A percentile compares a stretch with the other conserved stretches of the same genome.
These are phyloP conservation scores for Drosophila picticornis DNA, from an alignment of 2,888 invertebrate genomes.

Conservation along the genomic window DNA sequence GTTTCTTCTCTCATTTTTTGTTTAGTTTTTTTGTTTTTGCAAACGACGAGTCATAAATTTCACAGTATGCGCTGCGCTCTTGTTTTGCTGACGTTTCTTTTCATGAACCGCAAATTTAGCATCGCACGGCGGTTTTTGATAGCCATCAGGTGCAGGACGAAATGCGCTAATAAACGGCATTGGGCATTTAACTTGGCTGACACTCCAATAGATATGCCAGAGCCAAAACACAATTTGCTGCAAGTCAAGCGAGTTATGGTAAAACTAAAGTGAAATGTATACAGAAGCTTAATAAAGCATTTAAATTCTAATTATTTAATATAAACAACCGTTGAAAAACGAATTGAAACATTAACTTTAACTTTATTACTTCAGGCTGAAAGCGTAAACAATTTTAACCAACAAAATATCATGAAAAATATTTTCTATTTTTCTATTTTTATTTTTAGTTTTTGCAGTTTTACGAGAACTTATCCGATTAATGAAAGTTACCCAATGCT, in stretches of 20 bases:
- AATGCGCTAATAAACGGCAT: conserved; percentile 70
- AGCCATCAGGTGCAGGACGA: conserved; percentile 54
- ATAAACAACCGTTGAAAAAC: not conserved
- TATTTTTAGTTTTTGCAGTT: not conserved
- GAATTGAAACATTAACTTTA: not conserved
- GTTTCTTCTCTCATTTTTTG: not conserved
- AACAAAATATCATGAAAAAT: not conserved
- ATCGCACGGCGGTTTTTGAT: conserved; percentile 64
- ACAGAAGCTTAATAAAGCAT: not conserved
- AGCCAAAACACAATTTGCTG: not conserved
- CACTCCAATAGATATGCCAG: conserved; percentile 18
- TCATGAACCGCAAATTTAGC: conserved; percentile 72
- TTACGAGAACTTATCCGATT: not conserved
- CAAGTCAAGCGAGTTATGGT: not conserved
- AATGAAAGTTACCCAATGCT: not conserved
- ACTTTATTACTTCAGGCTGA: not conserved
- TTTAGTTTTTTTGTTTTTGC: conserved; percentile 2
- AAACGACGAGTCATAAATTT: conserved; percentile 64
- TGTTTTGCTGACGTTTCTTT: conserved; percentile 69
- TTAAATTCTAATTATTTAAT: not conserved
- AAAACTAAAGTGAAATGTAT: not conserved
- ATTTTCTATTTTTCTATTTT: not conserved
- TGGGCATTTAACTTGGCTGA: conserved; percentile 56
- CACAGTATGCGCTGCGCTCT: conserved; percentile 42
- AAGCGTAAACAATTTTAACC: not conserved